Percentiles rank a stretch among this genome's conserved stretches.
phyloP scores from a whole-genome alignment of 2,888 invertebrate genomes.

The Schizaphis graminum region DNA sequence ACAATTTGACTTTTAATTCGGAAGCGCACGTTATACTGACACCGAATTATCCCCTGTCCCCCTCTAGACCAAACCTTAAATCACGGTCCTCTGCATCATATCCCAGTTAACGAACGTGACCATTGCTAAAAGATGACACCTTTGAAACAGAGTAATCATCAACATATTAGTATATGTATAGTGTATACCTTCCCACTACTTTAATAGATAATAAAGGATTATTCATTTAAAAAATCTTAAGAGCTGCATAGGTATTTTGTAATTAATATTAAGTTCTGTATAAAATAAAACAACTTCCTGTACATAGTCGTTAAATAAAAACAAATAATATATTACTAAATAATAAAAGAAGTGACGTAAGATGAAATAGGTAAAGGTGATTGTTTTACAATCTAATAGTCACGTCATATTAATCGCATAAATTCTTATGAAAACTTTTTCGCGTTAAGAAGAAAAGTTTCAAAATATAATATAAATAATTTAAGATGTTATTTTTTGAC shows the following conservation, averaged over 20 bases:
- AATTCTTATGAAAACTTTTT: not conserved
- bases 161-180: not conserved
- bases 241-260: too few relatives aligned
- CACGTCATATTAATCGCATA: not conserved
- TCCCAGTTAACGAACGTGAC: not conserved
- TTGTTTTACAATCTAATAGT: not conserved
- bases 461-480: not conserved
- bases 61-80: not conserved
- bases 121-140: not conserved
- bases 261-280: too few relatives aligned
- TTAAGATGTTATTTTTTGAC: not conserved
- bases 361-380: not conserved
- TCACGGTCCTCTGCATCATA: not conserved
- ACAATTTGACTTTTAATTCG: constrained; percentile 58
- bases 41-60: not conserved
- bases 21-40: not conserved
- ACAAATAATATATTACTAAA: too few relatives aligned
- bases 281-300: too few relatives aligned
- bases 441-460: not conserved
- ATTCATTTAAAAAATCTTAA: not conserved
- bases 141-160: not conserved
- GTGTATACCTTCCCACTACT: not conserved
- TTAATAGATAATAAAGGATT: not conserved
- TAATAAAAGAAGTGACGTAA: not conserved
- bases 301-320: too few relatives aligned